These are phyloP conservation scores for Muraenolepis orangiensis DNA, from an alignment of 2,797 vertebrate genomes.

Conservation along the genomic window DNA sequence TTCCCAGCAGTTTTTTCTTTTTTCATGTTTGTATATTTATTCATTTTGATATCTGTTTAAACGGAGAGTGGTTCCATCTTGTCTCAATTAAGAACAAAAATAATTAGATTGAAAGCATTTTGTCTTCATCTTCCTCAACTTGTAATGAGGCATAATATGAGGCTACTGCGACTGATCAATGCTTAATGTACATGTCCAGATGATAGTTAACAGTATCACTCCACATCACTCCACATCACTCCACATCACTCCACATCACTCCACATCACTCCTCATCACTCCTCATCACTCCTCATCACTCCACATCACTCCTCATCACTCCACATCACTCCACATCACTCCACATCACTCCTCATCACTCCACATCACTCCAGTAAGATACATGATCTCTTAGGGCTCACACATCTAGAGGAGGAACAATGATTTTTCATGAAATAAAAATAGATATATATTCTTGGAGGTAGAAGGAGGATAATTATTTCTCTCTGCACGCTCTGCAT, in stretches of 20 bases:
- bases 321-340: neutral
- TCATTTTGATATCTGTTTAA: neutral
- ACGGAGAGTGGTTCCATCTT: neutral
- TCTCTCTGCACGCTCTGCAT: constrained; percentile 3
- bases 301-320: neutral
- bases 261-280: neutral
- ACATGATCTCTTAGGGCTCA: too few relatives aligned
- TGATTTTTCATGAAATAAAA: neutral
- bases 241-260: neutral
- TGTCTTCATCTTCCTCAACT: neutral
- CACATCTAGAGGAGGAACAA: too few relatives aligned
- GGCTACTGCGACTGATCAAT: neutral
- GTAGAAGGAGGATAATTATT: neutral
- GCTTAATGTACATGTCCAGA: neutral
- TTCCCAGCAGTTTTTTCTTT: neutral
- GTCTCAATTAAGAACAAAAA: neutral
- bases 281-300: neutral
- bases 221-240: neutral
- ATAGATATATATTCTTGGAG: neutral
- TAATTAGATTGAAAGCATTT: neutral
- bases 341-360: neutral
- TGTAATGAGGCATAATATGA: neutral
- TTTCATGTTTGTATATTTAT: neutral
- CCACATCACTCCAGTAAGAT: neutral
- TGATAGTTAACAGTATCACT: neutral